These are phyloP conservation scores for Galagoides demidoff DNA, from an alignment of 2,797 vertebrate genomes.

Conservation along the genomic window DNA sequence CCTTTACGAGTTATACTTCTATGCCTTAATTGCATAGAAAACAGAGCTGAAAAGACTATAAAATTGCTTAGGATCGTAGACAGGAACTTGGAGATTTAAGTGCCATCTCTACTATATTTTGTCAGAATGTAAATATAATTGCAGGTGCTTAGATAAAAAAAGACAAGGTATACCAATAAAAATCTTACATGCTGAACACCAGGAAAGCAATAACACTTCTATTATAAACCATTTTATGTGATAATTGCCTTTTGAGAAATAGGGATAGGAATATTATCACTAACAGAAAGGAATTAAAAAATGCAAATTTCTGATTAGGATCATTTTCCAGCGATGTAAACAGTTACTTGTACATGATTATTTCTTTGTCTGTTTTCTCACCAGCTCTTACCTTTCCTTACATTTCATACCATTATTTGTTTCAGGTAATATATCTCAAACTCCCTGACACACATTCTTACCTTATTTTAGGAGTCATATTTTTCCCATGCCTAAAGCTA, in stretches of 20 bases:
- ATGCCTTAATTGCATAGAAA: slow-evolving; percentile 63
- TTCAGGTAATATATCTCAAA: slow-evolving; percentile 60
- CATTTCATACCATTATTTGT: slow-evolving; percentile 52
- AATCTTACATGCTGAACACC: slow-evolving; percentile 52
- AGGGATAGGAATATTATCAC: slow-evolving; percentile 72
- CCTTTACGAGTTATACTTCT: slow-evolving; percentile 53
- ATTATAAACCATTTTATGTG: slow-evolving; percentile 77
- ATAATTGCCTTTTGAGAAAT: slow-evolving; percentile 81
- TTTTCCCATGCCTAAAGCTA: slow-evolving; percentile 45
- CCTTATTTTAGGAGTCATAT: background rate
- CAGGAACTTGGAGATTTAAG: slow-evolving; percentile 68
- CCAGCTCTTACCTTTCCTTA: slow-evolving; percentile 25
- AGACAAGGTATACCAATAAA: slow-evolving; percentile 74
- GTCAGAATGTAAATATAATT: slow-evolving; percentile 79
- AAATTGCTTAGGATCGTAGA: slow-evolving; percentile 60
- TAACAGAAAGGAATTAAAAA: slow-evolving; percentile 77
- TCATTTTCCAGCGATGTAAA: slow-evolving; percentile 70
- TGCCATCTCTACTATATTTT: slow-evolving; percentile 62
- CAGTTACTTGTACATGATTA: slow-evolving; percentile 69
- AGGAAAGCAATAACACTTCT: slow-evolving; percentile 74
- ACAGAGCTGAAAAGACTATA: slow-evolving; percentile 37
- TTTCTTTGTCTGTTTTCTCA: slow-evolving; percentile 68
- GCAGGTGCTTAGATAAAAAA: slow-evolving; percentile 63
- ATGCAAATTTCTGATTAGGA: slow-evolving; percentile 76
- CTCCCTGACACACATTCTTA: slow-evolving; percentile 40